Conservation (phyloP, 2,797 vertebrate species). For the Antrozous pallidus region DNA sequence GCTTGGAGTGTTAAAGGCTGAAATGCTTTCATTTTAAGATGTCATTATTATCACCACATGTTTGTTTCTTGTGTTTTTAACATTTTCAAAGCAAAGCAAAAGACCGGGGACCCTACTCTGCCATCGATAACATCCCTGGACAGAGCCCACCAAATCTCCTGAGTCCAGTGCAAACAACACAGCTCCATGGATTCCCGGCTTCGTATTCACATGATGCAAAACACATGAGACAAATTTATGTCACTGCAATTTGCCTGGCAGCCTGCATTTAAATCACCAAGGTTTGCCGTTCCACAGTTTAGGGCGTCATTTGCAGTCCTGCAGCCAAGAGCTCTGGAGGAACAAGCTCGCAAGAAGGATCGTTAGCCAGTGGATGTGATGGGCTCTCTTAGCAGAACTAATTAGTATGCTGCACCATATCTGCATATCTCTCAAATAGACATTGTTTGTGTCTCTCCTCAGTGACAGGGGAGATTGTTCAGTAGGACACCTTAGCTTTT, state of each 20-base stretch:
- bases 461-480: constrained; percentile 77
- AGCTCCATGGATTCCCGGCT: constrained; percentile 24
- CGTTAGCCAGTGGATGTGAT: constrained; percentile 65
- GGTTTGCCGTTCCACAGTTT: constrained; percentile 33
- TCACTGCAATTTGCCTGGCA: constrained; percentile 67
- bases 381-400: constrained; percentile 65
- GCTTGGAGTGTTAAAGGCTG: not conserved
- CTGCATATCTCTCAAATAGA: constrained; percentile 79
- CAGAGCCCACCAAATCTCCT: not conserved
- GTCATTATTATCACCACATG: not conserved
- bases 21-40: constrained; percentile 12
- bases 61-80: not conserved
- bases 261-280: constrained; percentile 72
- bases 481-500: constrained; percentile 80
- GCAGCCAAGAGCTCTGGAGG: constrained; percentile 65
- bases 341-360: constrained; percentile 59
- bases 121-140: not conserved
- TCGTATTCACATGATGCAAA: constrained; percentile 54
- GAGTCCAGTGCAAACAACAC: not conserved
- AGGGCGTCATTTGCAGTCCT: constrained; percentile 60
- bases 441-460: constrained; percentile 78
- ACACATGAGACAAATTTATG: constrained; percentile 50
- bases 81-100: constrained; percentile 1
- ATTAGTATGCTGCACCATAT: constrained; percentile 71
- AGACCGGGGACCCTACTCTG: not conserved